Base-by-base conservation (phyloP, 2,888 invertebrate genomes). In the Ormyrus pomaceus region DNA sequence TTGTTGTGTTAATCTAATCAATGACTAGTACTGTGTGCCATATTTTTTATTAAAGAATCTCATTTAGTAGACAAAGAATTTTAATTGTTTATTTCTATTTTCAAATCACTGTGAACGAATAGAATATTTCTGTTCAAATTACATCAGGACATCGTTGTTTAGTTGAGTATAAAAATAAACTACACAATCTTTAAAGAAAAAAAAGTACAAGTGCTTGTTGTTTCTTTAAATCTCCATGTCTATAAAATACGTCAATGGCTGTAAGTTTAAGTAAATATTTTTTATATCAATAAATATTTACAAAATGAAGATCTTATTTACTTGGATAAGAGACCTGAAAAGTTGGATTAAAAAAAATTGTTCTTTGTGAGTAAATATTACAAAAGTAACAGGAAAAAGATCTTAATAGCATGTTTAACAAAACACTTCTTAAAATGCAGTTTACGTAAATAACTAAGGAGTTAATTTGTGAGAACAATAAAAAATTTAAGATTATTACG, bases 11-110 rank as follows among this genome's bases (percentile, higher is more conserved):
- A 70, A 80, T 80, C 76, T 82, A 81, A 82, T 69, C 70, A 19
- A 74, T 82, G 82, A 82, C 82, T 82, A 82, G 82, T 81, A 82
- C 72, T 79, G 70, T 74, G 74, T 81, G 81, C 79, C 81, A 77
- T 82, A 73, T 51, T 74, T 56, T 75, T 48, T 65, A 76, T 82
- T 64, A 55, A 75, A 56, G 34, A 34, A 34, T 34, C 34, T 34
- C 34, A 34, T 34, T 34, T 34, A 34, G 34, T 34, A 34, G 34
- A 34, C 34, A 34, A 34, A 34, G 34, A 34, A 34, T 34, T 34
- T 34, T 68, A 58, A 68, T 70, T 76, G 72, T 73, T 59, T 46
- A 34, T 77, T 75, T 13, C 51, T 71, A 51, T 9, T 69, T 59
- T 34, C 10, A 13, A 64, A n/a, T 50, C 6, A 64, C 11, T 45